Percentiles rank a stretch among this genome's conserved stretches.
These are phyloP conservation scores for Menidia menidia DNA, from an alignment of 2,797 vertebrate genomes.

Conservation along the genomic window DNA sequence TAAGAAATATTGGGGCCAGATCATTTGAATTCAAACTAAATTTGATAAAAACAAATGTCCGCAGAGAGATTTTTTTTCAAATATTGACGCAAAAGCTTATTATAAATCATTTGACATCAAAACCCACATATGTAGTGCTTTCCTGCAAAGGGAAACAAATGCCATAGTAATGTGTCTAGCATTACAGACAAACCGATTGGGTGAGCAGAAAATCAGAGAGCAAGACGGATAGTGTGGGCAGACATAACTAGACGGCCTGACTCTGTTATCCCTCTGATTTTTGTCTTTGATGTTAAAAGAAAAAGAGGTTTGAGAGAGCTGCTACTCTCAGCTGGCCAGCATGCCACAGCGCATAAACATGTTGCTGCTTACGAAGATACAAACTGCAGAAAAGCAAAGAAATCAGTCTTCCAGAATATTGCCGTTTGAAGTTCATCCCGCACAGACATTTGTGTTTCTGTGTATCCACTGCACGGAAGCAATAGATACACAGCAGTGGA, in stretches of 20 bases:
- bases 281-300: constrained; percentile 58
- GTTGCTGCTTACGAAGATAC: background rate
- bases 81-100: background rate
- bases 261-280: constrained; percentile 49
- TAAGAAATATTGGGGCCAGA: background rate
- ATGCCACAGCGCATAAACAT: constrained; percentile 31
- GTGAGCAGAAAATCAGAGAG: constrained; percentile 27
- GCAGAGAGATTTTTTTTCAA: too few relatives aligned
- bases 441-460: constrained; percentile 10
- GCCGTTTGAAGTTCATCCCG: constrained; percentile 27
- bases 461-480: constrained; percentile 36
- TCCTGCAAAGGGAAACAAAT: constrained; percentile 3
- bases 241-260: constrained; percentile 31
- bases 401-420: constrained; percentile 10
- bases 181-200: constrained; percentile 22
- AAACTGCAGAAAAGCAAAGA: background rate
- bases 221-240: constrained; percentile 15
- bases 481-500: constrained; percentile 21
- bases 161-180: constrained; percentile 3
- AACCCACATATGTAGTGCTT: background rate
- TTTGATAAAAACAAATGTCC: too few relatives aligned
- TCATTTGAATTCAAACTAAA: background rate
- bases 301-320: constrained; percentile 49
- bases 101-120: constrained; percentile 5
- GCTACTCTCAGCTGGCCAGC: constrained; percentile 28